phyloP scores from a whole-genome alignment of 2,113 vertebrate species.

The Archilochus colubris region DNA sequence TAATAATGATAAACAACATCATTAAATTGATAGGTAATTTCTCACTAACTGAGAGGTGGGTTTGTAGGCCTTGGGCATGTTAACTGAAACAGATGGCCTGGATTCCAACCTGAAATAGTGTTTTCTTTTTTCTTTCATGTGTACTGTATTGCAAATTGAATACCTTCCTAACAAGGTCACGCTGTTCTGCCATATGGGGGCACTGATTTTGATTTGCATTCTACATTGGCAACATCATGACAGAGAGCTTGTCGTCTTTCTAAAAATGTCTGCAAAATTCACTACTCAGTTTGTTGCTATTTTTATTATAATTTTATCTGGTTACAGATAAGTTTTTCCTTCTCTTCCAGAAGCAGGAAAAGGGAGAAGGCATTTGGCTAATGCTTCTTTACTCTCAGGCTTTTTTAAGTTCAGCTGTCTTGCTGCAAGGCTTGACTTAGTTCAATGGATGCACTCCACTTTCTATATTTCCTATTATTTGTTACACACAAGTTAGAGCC shows the following conservation, averaged over 20 bases:
- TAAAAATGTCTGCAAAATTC: neutral
- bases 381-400: neutral
- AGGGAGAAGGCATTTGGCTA: neutral
- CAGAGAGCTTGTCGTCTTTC: neutral
- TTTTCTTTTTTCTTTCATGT: neutral
- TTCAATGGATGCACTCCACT: neutral
- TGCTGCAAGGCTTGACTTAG: neutral
- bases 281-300: neutral
- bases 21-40: neutral
- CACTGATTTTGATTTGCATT: neutral
- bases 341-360: neutral
- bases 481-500: neutral
- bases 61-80: neutral
- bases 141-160: neutral
- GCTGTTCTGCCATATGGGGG: neutral
- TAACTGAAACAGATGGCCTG: neutral
- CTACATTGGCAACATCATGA: neutral
- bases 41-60: neutral
- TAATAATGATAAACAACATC: neutral
- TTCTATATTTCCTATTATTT: neutral
- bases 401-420: neutral
- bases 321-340: neutral
- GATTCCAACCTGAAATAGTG: neutral
- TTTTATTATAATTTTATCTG: neutral
- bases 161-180: neutral